Evolutionary conservation across 2,113 vertebrate genomes (phyloP).

Genomic region (Thermophis baileyi): DNA sequence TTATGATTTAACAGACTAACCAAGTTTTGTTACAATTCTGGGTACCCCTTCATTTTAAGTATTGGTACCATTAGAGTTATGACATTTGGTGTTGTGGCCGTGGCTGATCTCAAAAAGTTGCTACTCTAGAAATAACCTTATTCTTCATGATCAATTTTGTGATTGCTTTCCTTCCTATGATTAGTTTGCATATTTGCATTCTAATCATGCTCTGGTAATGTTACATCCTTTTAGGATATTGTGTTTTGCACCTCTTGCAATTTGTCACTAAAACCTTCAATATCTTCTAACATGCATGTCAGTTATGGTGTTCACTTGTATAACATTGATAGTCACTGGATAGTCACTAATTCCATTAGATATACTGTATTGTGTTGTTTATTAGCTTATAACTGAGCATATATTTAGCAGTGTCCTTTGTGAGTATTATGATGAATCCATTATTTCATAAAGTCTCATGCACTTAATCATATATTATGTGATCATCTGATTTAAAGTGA

Average conservation of each 20-base stretch:
- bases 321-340: neutral
- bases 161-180: neutral
- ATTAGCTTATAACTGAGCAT: neutral
- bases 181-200: neutral
- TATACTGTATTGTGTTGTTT: neutral
- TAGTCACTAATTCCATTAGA: neutral
- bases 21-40: neutral
- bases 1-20: neutral
- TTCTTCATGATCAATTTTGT: neutral
- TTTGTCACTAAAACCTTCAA: neutral
- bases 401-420: neutral
- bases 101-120: neutral
- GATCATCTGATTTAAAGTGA: neutral
- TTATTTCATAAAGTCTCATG: neutral
- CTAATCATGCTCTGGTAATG: neutral
- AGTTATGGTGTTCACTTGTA: neutral
- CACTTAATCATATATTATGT: neutral
- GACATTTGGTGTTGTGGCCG: neutral
- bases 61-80: neutral
- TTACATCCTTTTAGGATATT: neutral
- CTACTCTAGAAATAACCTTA: neutral
- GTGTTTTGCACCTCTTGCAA: neutral
- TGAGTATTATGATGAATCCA: neutral
- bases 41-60: neutral
- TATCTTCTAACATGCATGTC: neutral